Percentiles rank a stretch among this genome's conserved stretches.
phyloP scores from a whole-genome alignment of 2,113 vertebrate genomes.

The Alligator mississippiensis region DNA sequence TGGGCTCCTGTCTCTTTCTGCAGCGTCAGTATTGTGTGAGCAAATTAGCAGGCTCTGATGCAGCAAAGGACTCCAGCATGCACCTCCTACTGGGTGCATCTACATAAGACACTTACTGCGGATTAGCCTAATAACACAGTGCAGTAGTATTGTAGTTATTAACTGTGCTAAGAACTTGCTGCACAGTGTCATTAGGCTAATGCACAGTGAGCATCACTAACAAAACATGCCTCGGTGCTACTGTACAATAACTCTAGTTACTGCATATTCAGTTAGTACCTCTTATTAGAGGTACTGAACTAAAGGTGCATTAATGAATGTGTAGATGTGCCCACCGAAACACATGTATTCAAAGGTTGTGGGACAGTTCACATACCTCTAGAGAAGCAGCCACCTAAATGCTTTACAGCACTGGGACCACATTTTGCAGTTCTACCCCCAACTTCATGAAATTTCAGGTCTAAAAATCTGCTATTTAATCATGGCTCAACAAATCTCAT shows the following conservation, averaged over 20 bases:
- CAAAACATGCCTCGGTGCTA: no score
- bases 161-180: no score
- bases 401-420: slow-evolving; percentile 32
- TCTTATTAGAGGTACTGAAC: no score
- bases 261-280: no score
- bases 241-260: no score
- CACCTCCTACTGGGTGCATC: not conserved
- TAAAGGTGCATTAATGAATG: no score
- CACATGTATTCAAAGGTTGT: not conserved
- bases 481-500: slow-evolving; percentile 15
- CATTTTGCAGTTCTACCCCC: slow-evolving; percentile 33
- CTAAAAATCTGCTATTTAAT: slow-evolving; percentile 53
- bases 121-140: no score
- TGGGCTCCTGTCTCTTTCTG: not conserved
- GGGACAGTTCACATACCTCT: not conserved
- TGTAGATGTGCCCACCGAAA: not conserved
- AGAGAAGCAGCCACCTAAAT: slow-evolving; percentile 40
- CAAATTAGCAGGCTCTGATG: not conserved
- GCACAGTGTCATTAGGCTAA: no score
- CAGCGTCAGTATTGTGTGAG: not conserved
- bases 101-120: no score
- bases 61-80: not conserved
- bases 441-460: slow-evolving; percentile 63
- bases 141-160: no score
- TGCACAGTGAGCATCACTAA: no score